Evolutionary conservation across 2,888 invertebrate genomes (phyloP).

Genomic region (Kuschelorhynchus macadamiae): DNA sequence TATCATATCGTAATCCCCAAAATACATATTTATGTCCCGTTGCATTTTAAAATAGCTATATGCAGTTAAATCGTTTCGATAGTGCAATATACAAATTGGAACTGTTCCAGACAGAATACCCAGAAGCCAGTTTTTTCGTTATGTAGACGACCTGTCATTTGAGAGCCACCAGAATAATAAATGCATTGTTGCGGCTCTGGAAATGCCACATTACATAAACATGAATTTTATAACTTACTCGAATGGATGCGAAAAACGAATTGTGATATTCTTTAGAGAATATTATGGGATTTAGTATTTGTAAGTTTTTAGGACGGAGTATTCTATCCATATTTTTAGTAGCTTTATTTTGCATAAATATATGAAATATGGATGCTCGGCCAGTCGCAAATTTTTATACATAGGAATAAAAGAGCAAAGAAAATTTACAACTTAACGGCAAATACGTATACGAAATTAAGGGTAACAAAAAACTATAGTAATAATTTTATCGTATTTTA

Average conservation of each 20-base stretch:
- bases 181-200: slow-evolving; percentile 40
- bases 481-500: too few relatives aligned
- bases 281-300: too few relatives aligned
- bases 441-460: too few relatives aligned
- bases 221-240: slow-evolving; percentile 39
- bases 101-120: slow-evolving; percentile 44
- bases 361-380: too few relatives aligned
- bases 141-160: slow-evolving; percentile 46
- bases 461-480: too few relatives aligned
- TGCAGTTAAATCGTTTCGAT: slow-evolving; percentile 38
- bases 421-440: too few relatives aligned
- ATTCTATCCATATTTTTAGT: too few relatives aligned
- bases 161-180: slow-evolving; percentile 43
- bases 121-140: slow-evolving; percentile 37
- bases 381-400: too few relatives aligned
- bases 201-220: slow-evolving; percentile 40
- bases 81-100: slow-evolving; percentile 46
- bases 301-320: too few relatives aligned
- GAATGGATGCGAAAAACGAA: slow-evolving; percentile 15
- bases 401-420: too few relatives aligned
- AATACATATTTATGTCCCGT: slow-evolving; percentile 43
- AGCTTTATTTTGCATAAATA: too few relatives aligned
- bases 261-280: not conserved
- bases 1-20: not conserved
- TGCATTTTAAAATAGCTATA: slow-evolving; percentile 33